Percentiles rank a stretch among this genome's conserved stretches.
Conservation (phyloP, 30 jellyfish, hydroid and myxozoan genomes). For the Hydractinia echinata region DNA sequence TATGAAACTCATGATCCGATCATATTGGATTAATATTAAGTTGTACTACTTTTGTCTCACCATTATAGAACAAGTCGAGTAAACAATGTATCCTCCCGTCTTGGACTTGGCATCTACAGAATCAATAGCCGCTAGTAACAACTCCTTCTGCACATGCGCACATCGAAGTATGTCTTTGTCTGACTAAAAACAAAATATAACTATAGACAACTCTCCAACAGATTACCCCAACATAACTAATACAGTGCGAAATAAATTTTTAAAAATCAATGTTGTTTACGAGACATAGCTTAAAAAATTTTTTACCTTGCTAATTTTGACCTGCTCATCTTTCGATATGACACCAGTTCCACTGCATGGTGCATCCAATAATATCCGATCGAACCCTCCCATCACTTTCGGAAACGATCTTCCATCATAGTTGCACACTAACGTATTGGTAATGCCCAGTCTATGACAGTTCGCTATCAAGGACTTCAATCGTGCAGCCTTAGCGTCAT, state of each 20-base stretch:
- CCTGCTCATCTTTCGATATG: slow-evolving; percentile 93
- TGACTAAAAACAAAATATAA: slow-evolving; percentile 36
- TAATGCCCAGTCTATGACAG: slow-evolving; percentile 86
- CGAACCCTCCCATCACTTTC: slow-evolving; percentile 99
- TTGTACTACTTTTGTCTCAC: slow-evolving; percentile 25
- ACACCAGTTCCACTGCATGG: slow-evolving; percentile 99
- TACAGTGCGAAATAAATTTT: neutral
- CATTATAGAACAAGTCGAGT: slow-evolving; percentile 94
- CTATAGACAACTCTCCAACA: neutral
- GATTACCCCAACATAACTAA: neutral
- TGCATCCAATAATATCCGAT: slow-evolving; percentile 91
- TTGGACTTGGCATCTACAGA: slow-evolving; percentile 93
- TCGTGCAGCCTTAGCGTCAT: slow-evolving; percentile 91
- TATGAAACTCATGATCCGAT: too few relatives aligned
- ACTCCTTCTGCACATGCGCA: slow-evolving; percentile 86
- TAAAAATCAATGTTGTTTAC: neutral
- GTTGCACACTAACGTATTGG: slow-evolving; percentile 71
- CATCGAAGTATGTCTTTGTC: slow-evolving; percentile 87
- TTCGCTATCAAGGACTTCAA: slow-evolving; percentile 83
- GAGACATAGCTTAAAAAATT: too few relatives aligned
- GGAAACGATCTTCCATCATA: slow-evolving; percentile 97
- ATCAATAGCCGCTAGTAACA: slow-evolving; percentile 93
- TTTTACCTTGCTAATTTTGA: slow-evolving; percentile 77
- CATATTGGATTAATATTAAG: too few relatives aligned
- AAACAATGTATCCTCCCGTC: slow-evolving; percentile 92